Evolutionary conservation across 1,140 invertebrate species (phyloP).

Genomic region (Rhagoletis zephyria): DNA sequence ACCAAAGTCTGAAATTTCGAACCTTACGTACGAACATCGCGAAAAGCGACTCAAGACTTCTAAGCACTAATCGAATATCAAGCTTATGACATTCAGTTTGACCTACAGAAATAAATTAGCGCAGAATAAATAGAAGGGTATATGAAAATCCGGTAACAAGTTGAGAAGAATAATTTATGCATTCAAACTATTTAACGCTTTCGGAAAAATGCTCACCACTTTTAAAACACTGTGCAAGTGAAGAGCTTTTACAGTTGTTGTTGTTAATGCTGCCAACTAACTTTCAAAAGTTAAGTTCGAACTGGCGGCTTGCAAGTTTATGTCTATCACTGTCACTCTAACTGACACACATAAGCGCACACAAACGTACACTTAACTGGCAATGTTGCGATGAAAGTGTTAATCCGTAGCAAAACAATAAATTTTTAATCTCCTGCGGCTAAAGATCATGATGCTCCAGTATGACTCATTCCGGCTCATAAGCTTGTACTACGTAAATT

Average conservation of each 20-base stretch:
- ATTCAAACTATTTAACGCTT: too few relatives aligned
- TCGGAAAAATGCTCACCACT: neutral
- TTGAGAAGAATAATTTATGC: too few relatives aligned
- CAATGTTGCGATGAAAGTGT: neutral
- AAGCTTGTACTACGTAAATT: too few relatives aligned
- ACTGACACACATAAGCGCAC: neutral
- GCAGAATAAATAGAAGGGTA: too few relatives aligned
- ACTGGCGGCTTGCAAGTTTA: neutral
- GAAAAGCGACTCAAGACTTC: too few relatives aligned
- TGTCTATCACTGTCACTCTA: slow-evolving; percentile 33
- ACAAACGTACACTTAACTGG: neutral
- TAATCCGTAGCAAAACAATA: neutral
- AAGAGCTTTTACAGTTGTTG: neutral
- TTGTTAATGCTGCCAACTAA: neutral
- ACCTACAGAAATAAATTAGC: too few relatives aligned
- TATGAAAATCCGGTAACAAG: too few relatives aligned
- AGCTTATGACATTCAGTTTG: too few relatives aligned
- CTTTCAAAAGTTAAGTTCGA: slow-evolving; percentile 9
- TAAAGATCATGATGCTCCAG: neutral
- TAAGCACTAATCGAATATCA: too few relatives aligned
- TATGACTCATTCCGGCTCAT: too few relatives aligned
- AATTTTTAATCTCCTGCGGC: slow-evolving; percentile 12
- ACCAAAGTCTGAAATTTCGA: too few relatives aligned
- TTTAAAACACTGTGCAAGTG: neutral
- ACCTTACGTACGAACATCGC: too few relatives aligned